phyloP scores from a whole-genome alignment of 2,888 invertebrate genomes.

The Automeris io region DNA sequence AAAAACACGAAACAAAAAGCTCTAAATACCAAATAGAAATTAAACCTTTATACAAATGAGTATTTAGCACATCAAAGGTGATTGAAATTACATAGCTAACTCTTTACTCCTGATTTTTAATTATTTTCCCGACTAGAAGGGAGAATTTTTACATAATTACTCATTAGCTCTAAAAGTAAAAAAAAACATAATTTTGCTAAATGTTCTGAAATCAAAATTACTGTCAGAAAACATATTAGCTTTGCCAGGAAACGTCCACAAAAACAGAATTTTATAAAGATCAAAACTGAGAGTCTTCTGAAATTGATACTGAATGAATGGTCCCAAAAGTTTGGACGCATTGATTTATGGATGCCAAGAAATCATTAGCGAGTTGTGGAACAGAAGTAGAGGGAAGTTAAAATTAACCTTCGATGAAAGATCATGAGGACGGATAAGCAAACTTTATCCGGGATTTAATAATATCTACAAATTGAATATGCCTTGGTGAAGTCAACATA shows the following conservation, averaged over 20 bases:
- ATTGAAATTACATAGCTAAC: no score
- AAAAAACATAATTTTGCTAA: no score
- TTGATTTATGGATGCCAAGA: conserved; percentile 42
- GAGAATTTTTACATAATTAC: no score
- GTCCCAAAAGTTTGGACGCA: conserved; percentile 28
- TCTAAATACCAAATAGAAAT: no score
- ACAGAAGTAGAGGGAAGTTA: conserved; percentile 35
- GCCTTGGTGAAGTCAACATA: conserved; percentile 1
- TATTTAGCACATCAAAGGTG: no score
- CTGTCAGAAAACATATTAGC: conserved; percentile 5
- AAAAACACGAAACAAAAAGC: no score
- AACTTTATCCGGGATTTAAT: conserved; percentile 23
- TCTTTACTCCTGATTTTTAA: no score
- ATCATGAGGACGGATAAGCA: conserved; percentile 23
- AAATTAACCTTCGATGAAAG: conserved; percentile 33
- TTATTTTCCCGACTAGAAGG: no score
- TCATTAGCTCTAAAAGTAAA: no score
- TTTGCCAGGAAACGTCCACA: conserved; percentile 1
- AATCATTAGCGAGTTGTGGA: conserved; percentile 39
- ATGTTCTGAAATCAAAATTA: no score
- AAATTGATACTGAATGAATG: conserved; percentile 30
- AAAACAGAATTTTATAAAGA: conserved; percentile 17
- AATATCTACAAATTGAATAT: conserved; percentile 17
- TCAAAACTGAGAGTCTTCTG: conserved; percentile 24
- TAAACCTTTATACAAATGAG: no score